Conservation (phyloP, 2,888 invertebrate species). For the Anarsia innoxiella region DNA sequence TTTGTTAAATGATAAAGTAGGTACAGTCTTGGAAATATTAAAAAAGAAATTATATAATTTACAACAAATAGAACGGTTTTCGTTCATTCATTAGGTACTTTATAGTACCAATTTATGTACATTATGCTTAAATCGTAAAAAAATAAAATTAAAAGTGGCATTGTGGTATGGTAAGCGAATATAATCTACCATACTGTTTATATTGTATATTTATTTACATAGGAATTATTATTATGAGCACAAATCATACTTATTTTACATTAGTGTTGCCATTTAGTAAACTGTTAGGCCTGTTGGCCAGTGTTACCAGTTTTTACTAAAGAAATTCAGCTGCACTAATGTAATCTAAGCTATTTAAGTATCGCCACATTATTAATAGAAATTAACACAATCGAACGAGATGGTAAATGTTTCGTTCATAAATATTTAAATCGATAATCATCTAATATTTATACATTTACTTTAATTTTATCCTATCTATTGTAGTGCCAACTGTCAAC, state of each 20-base stretch:
- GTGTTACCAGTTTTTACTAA: too few relatives aligned
- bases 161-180: slow-evolving; percentile 20
- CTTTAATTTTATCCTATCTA: slow-evolving; percentile 46
- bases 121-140: slow-evolving; percentile 24
- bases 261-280: too few relatives aligned
- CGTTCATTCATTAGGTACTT: slow-evolving; percentile 25
- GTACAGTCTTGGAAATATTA: slow-evolving; percentile 72
- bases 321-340: background rate
- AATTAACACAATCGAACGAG: slow-evolving; percentile 15
- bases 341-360: slow-evolving; percentile 15
- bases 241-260: slow-evolving; percentile 7
- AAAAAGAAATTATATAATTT: slow-evolving; percentile 59
- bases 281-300: too few relatives aligned
- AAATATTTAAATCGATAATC: slow-evolving; percentile 31
- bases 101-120: slow-evolving; percentile 35
- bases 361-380: slow-evolving; percentile 20
- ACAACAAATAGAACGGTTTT: slow-evolving; percentile 45
- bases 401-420: slow-evolving; percentile 22
- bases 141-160: slow-evolving; percentile 32
- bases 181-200: slow-evolving; percentile 27
- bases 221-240: slow-evolving; percentile 53
- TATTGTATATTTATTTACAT: slow-evolving; percentile 55
- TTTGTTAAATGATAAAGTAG: slow-evolving; percentile 61
- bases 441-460: slow-evolving; percentile 57
- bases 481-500: slow-evolving; percentile 57